Evolutionary conservation across 2,113 vertebrate genomes (phyloP).

Genomic region (Abramis brama): DNA sequence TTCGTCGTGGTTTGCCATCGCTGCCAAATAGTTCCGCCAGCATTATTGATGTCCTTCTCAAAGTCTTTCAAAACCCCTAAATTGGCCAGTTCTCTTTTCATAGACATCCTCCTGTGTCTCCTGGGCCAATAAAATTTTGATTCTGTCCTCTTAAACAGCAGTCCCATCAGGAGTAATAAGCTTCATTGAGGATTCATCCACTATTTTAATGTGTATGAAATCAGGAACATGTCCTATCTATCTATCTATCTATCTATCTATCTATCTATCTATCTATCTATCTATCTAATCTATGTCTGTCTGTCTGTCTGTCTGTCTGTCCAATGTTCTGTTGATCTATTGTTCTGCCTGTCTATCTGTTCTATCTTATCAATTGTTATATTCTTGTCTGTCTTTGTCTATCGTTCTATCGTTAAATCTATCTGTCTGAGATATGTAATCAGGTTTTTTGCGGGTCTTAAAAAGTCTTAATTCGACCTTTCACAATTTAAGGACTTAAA

Average conservation of each 20-base stretch:
- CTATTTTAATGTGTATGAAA: background rate
- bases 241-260: background rate
- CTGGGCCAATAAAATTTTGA: slow-evolving; percentile 1
- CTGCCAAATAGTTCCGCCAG: background rate
- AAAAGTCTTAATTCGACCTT: no score
- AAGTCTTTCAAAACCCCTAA: slow-evolving; percentile 21
- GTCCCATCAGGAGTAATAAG: background rate
- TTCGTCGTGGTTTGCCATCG: background rate
- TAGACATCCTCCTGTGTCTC: background rate
- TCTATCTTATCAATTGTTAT: no score
- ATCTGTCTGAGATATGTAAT: background rate
- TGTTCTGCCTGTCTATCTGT: background rate
- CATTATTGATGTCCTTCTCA: slow-evolving; percentile 25
- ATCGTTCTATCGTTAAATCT: background rate
- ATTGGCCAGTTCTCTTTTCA: slow-evolving; percentile 15
- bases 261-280: background rate
- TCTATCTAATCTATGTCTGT: background rate
- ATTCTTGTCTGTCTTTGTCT: background rate
- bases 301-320: no score
- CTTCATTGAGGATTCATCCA: slow-evolving; percentile 57
- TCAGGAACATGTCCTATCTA: background rate
- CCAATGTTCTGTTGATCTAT: no score
- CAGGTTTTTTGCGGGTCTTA: no score
- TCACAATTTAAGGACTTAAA: no score
- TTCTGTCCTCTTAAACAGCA: background rate